Percentiles rank a stretch among this genome's conserved stretches.
These are phyloP conservation scores for Diploptera punctata DNA, from an alignment of 2,888 invertebrate species.

Conservation along the genomic window DNA sequence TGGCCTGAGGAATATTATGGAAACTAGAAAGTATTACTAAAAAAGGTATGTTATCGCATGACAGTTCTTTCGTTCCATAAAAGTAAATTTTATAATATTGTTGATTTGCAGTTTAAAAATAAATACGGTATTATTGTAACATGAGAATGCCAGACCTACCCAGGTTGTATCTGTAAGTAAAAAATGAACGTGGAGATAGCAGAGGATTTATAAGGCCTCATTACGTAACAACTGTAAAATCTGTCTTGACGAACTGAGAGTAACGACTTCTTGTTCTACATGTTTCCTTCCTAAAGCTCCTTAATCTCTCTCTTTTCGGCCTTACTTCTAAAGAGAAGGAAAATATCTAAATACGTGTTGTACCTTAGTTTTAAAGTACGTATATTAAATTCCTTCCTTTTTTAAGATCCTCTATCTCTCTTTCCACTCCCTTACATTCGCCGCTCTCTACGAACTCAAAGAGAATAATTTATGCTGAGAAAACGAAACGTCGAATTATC, in stretches of 20 bases:
- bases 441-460: conserved; percentile 26
- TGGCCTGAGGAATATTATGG: too few relatives aligned
- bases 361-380: background rate
- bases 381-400: conserved; percentile 27
- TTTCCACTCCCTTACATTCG: conserved; percentile 16
- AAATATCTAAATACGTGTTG: conserved; percentile 18
- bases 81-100: too few relatives aligned
- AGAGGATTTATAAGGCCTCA: background rate
- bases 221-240: conserved; percentile 1
- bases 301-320: background rate
- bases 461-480: conserved; percentile 36
- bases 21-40: too few relatives aligned
- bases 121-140: too few relatives aligned
- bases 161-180: too few relatives aligned
- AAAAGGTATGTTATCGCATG: too few relatives aligned
- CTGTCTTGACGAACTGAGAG: background rate
- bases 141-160: too few relatives aligned
- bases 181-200: background rate
- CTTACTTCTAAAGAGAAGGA: background rate
- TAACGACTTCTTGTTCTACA: background rate
- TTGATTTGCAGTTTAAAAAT: too few relatives aligned
- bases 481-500: conserved; percentile 35
- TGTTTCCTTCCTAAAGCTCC: conserved; percentile 1
- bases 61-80: too few relatives aligned
- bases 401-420: conserved; percentile 4